phyloP scores from a whole-genome alignment of 2,113 vertebrate genomes.

The Morone saxatilis region DNA sequence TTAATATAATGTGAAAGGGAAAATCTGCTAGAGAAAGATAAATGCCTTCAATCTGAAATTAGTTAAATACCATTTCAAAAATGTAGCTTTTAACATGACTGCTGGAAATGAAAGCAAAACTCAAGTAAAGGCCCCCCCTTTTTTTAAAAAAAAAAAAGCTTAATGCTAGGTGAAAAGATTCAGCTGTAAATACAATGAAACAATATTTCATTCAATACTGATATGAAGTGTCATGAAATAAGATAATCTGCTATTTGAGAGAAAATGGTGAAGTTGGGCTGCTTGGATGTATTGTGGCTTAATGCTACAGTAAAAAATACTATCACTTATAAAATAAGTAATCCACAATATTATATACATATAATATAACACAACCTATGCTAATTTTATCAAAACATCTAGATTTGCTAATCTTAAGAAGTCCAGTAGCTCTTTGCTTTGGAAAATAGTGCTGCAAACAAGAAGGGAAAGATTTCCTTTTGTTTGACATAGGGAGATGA shows the following conservation, averaged over 20 bases:
- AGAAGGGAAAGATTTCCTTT: background rate
- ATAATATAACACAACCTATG: background rate
- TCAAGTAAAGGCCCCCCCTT: background rate
- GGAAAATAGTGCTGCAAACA: background rate
- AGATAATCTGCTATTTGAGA: slow-evolving; percentile 13
- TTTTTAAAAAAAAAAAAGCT: slow-evolving; percentile 3
- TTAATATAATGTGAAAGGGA: slow-evolving; percentile 21
- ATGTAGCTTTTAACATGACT: slow-evolving; percentile 24
- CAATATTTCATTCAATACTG: slow-evolving; percentile 9
- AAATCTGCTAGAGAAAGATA: slow-evolving; percentile 29
- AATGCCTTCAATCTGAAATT: slow-evolving; percentile 45
- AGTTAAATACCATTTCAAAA: slow-evolving; percentile 33
- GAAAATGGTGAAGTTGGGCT: background rate
- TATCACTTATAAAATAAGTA: no score
- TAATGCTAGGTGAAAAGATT: background rate
- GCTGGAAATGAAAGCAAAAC: slow-evolving; percentile 1
- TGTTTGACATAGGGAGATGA: slow-evolving; percentile 7
- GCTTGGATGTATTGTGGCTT: background rate
- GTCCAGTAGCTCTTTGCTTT: background rate
- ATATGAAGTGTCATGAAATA: slow-evolving; percentile 10
- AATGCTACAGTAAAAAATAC: background rate
- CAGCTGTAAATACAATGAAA: background rate
- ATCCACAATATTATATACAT: no score
- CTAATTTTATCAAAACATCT: background rate
- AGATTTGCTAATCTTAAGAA: background rate